phyloP scores from a whole-genome alignment of 2,797 vertebrate genomes.

The Linurgus olivaceus region DNA sequence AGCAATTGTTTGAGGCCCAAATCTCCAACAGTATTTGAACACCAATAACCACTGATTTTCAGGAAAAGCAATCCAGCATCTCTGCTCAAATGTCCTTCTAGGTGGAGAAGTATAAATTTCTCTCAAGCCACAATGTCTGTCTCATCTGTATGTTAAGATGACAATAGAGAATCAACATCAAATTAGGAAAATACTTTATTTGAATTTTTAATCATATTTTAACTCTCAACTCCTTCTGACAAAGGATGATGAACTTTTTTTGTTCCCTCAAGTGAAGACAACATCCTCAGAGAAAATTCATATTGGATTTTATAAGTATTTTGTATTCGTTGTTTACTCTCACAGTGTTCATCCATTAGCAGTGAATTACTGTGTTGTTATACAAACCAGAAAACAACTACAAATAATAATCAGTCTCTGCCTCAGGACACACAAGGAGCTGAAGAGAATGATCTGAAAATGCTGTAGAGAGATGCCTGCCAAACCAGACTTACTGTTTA shows the following conservation, averaged over 20 bases:
- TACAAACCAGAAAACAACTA: slow-evolving; percentile 20
- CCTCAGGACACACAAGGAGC: neutral
- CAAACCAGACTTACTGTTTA: neutral
- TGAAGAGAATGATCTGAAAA: neutral
- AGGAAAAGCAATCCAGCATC: neutral
- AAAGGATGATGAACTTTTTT: neutral
- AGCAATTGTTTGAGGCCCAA: neutral
- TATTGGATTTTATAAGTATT: neutral
- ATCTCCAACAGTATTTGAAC: neutral
- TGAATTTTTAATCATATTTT: neutral
- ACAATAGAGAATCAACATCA: neutral
- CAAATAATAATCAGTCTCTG: slow-evolving; percentile 24
- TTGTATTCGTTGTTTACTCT: neutral
- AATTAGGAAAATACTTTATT: neutral
- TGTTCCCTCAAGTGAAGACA: neutral
- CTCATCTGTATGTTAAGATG: neutral
- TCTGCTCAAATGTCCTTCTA: neutral
- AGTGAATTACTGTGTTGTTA: neutral
- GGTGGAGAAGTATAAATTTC: neutral
- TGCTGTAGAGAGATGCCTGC: neutral
- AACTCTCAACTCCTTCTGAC: neutral
- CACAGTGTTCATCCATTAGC: neutral
- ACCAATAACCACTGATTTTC: neutral
- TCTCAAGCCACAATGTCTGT: neutral
- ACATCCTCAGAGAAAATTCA: neutral